phyloP scores from a whole-genome alignment of 1,140 invertebrate genomes.

The Drosophila orena region DNA sequence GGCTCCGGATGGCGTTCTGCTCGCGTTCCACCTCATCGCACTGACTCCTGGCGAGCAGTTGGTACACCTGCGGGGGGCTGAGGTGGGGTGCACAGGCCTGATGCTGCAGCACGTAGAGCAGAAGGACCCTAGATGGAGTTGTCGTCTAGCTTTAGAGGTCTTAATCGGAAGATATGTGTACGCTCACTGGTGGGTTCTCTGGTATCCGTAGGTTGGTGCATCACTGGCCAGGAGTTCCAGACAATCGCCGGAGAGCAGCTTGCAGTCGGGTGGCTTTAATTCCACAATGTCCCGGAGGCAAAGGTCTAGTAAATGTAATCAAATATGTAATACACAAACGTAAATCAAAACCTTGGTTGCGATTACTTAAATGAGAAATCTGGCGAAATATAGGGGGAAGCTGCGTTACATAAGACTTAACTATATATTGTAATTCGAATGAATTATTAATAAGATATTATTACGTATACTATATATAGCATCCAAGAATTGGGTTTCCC shows the following conservation, averaged over 20 bases:
- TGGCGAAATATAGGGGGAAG: no score
- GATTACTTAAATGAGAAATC: no score
- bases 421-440: no score
- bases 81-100: constrained; percentile 63
- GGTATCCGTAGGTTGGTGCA: constrained; percentile 66
- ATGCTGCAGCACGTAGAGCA: constrained; percentile 75
- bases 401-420: no score
- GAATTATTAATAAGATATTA: no score
- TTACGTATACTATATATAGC: background rate
- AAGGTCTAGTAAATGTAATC: constrained; percentile 25
- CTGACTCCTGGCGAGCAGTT: constrained; percentile 58
- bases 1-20: constrained; percentile 68
- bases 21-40: constrained; percentile 70
- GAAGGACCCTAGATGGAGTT: constrained; percentile 49
- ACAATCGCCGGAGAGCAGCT: constrained; percentile 40
- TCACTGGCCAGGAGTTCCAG: constrained; percentile 58
- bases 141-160: background rate
- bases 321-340: no score
- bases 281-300: constrained; percentile 61
- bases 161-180: no score
- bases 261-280: constrained; percentile 30
- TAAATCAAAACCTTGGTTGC: no score
- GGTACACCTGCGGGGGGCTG: constrained; percentile 53
- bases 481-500: no score
- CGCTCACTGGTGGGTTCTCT: constrained; percentile 75